Base-by-base conservation (phyloP, 1,140 invertebrate genomes). In the Geopemphigus sp. region DNA sequence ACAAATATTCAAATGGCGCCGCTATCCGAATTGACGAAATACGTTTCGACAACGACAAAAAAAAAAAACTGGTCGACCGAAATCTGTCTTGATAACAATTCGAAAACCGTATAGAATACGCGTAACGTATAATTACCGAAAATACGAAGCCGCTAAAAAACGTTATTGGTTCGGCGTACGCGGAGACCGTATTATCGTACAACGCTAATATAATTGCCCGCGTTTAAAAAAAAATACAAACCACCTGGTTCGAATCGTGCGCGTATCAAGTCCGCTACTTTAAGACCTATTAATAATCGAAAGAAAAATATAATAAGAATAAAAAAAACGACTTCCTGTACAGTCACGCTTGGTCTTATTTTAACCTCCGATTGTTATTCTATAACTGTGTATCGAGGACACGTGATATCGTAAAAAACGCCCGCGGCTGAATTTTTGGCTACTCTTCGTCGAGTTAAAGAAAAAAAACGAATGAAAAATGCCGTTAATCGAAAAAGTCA, bases 331-430 rank as follows among this genome's bases (percentile, higher is more conserved):
- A 59, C 45, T 59, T 61, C 24, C 17, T 63, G n/a, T 76, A 76
- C 11, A 53, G 39, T 50, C 24, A 61, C 32, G 56, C 80, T 74
- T 59, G 54, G 53, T 73, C 17, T 72, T 73, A 72, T 70, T 59
- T 68, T 81, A 81, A 56, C 53, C n/a, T 81, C 22, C 29, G n/a
- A 73, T 72, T 72, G 17, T 72, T 29, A 72, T 29, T 72, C 47
- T 32, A 8, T n/a, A 50, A 72, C 24, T 54, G 50, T n/a, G 15
- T n/a, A 53, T 70, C 45, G 47, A 70, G 66, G 24, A 70, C 47
- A 70, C 24, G 39, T 50, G 22, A 19, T 24, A 24, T 50, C 22
- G 22, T 68, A 68, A 47, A 17, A 47, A 66, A 68, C 24, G 10
- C 22, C 1, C 10, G 45, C 64, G 50, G 22, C 22, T 50, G 64